Base-by-base conservation (phyloP, 1,140 invertebrate genomes). In the Streblospio benedicti region DNA sequence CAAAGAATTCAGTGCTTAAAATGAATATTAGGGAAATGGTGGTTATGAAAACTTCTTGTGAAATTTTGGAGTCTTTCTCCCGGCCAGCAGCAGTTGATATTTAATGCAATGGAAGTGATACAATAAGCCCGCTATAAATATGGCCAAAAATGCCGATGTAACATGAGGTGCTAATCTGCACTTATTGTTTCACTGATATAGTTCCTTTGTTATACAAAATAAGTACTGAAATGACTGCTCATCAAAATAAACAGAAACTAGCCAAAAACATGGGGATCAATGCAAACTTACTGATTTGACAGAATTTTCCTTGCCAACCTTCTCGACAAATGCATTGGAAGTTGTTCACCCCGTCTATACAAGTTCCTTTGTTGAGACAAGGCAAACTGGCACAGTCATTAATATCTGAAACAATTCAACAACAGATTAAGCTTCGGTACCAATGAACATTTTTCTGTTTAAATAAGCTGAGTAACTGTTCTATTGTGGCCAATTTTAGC, bases 281-380 rank as follows among this genome's bases (percentile, higher is more conserved):
- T 31, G 18, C n/a, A 45, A 51, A 70, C 74, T 69, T 63, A 76
- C 74, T 73, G 18, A 73, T 68, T 2, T 33, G 16, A 38, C 57
- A 59, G 47, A 30, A 38, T 30, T 31, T 23, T 28, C 57, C 57
- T 51, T 59, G 45, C 57, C 57, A 59, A 14, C 57, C 57, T 30
- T 50, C 44, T 4, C 2, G 6, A 43, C 57, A 59, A 27, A 59
- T 54, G 57, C 57, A 59, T 57, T 75, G 74, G 62, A 70, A 75
- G 9, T 65, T 67, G 56, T 73, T 71, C 27, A 76, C 65, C 12
- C 69, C 69, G 59, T 75, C 75, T 16, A 76, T 65, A 28, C 57
- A 59, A 23, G 57, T 59, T 54, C 57, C 57, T 18, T 33, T 20
- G 57, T 59, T 59, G 2, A 2, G 28, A 27, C 57, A 59, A 2